These are phyloP conservation scores for Myrmecobius fasciatus DNA, from an alignment of 2,113 vertebrate species.

Conservation along the genomic window DNA sequence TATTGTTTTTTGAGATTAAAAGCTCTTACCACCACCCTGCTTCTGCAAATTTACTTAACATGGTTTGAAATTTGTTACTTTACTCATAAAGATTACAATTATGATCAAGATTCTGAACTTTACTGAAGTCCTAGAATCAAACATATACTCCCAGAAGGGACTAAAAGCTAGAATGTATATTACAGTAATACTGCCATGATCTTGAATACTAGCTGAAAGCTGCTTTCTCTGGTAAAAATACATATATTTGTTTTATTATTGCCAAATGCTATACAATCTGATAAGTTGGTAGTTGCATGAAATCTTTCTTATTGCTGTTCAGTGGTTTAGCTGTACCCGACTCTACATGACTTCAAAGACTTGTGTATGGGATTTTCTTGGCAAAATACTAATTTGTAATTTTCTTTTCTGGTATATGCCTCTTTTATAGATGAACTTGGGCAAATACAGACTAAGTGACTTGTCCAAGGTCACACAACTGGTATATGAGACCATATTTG, in stretches of 20 bases:
- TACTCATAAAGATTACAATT: conserved; percentile 5
- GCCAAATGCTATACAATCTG: background rate
- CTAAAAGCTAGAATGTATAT: background rate
- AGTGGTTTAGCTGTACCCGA: background rate
- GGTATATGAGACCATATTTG: background rate
- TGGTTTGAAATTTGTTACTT: background rate
- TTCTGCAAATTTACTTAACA: background rate
- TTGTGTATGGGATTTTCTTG: background rate
- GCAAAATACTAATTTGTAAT: background rate
- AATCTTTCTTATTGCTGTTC: background rate
- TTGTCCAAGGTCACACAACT: background rate
- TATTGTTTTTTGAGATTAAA: background rate
- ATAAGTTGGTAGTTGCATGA: background rate
- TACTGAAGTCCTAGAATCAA: background rate
- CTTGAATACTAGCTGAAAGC: background rate
- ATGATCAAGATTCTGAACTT: background rate
- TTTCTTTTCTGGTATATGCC: background rate
- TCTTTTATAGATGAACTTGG: background rate
- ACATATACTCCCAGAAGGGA: background rate
- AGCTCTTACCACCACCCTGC: background rate
- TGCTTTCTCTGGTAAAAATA: background rate
- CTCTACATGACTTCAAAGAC: background rate
- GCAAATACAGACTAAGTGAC: background rate
- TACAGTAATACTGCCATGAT: background rate
- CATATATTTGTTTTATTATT: background rate